Percentiles rank a stretch among this genome's conserved stretches.
Conservation (phyloP, 1,140 invertebrate genomes). For the Drosophila nasuta region DNA sequence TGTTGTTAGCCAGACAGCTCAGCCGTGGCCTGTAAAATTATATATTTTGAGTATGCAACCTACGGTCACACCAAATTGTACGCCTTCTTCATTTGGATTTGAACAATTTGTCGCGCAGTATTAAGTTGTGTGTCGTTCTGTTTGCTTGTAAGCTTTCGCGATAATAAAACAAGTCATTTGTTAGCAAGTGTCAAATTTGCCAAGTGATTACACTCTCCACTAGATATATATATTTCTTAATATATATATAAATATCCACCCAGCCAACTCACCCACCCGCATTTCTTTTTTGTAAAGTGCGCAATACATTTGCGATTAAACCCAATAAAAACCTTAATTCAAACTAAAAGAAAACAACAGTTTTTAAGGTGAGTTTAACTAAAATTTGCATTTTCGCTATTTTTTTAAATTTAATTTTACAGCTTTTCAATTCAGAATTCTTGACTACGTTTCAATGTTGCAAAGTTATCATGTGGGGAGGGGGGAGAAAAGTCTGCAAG, state of each 20-base stretch:
- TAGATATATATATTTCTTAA: conserved; percentile 20
- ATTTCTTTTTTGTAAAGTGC: conserved; percentile 52
- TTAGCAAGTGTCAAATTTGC: conserved; percentile 37
- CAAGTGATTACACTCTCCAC: conserved; percentile 29
- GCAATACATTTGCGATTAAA: conserved; percentile 41
- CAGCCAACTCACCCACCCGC: conserved; percentile 42
- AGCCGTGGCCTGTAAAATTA: background rate
- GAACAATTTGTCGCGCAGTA: conserved; percentile 51
- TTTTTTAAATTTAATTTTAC: conserved; percentile 24
- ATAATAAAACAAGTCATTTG: conserved; percentile 29
- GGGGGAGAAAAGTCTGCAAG: conserved; percentile 33
- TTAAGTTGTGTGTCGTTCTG: conserved; percentile 56
- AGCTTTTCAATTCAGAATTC: conserved; percentile 1
- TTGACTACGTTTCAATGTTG: conserved; percentile 33
- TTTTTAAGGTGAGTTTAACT: conserved; percentile 38
- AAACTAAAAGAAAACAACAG: conserved; percentile 24
- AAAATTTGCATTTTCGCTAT: background rate
- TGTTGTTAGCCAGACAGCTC: too few relatives aligned
- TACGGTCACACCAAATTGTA: conserved; percentile 8
- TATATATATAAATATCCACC: conserved; percentile 29
- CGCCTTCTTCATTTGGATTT: conserved; percentile 48
- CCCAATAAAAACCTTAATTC: conserved; percentile 6
- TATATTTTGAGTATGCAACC: background rate
- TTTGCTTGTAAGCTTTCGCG: conserved; percentile 54
- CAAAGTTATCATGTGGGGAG: conserved; percentile 3